Conservation (phyloP, 30 jellyfish, hydroid and myxozoan species). For the Chrysaora quinquecirrha region DNA sequence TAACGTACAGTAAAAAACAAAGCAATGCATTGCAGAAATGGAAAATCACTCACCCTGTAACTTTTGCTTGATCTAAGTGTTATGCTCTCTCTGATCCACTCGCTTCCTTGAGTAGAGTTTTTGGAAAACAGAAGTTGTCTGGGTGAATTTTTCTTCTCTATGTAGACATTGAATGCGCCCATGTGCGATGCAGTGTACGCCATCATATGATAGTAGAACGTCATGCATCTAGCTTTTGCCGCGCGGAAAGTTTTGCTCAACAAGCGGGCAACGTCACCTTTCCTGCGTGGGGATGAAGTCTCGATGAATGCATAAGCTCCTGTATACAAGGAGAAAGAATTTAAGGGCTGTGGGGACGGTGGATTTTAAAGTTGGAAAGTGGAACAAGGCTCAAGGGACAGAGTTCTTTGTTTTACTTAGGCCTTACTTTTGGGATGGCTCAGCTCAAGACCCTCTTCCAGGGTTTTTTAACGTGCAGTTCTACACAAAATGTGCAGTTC, state of each 20-base stretch:
- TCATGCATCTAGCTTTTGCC: constrained; percentile 37
- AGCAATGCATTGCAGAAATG: not conserved
- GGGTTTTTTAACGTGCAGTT: no score
- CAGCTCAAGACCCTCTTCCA: not conserved
- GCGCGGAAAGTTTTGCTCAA: constrained; percentile 34
- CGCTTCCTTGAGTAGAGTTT: constrained; percentile 49
- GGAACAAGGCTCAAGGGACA: no score
- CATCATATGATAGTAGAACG: constrained; percentile 85
- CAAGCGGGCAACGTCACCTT: constrained; percentile 78
- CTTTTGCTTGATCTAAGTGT: constrained; percentile 19
- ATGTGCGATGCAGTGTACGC: constrained; percentile 34
- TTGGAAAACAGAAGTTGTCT: constrained; percentile 42
- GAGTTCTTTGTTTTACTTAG: not conserved
- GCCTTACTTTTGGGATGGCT: not conserved
- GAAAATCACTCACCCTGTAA: constrained; percentile 52
- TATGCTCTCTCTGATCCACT: constrained; percentile 53
- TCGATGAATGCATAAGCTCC: constrained; percentile 86
- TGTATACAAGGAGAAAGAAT: not conserved
- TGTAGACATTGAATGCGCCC: constrained; percentile 80
- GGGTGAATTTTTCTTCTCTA: constrained; percentile 9
- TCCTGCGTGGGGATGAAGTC: constrained; percentile 74
- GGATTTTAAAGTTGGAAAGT: not conserved
- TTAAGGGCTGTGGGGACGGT: not conserved
- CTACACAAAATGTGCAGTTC: no score
- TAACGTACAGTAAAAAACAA: not conserved